Evolutionary conservation across 2,888 invertebrate genomes (phyloP), one percentile per base, ranked within the genome.

Genomic region (Pteria penguin): DNA sequence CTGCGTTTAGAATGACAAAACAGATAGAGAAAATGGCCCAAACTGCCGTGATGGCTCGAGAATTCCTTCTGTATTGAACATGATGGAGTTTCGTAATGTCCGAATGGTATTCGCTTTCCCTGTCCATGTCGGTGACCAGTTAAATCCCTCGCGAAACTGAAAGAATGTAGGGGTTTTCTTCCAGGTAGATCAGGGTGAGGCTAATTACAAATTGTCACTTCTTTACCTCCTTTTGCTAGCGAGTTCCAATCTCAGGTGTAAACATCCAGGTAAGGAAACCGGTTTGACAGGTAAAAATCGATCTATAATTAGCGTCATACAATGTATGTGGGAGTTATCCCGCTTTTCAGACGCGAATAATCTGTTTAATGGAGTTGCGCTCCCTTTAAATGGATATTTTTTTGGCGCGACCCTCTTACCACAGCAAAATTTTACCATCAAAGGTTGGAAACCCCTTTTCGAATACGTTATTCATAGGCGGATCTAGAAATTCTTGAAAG

Each of bases 11-110:
- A 90, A 99, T 97, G 82, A 97, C 97, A 92, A 97, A 98, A 93
- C 98, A 98, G 91, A 98, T 96, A 84, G 97, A 97, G 93, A 99
- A 98, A 91, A 99, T 96, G 80, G 96, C 98, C 99, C 99, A 99
- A 85, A 98, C 94, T 78, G 98, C 98, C 68, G 97, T 98, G 82
- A 99, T 97, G 66, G 98, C 98, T 74, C 92, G 86, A 63, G 93
- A 92, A 87, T 93, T 93, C 45, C 92, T 81, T 3, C 90, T 88
- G 81, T 93, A 93, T 68, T 89, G 89, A 26, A 83, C 85, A 81
- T 91, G 89, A 63, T 88, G 84, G 55, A 87, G 81, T 72, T 87
- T 85, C 4, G 87, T 88, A 70, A 88, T 81, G 61, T 88, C 87
- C n/a, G 85, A 84, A 67, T 84, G 80, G 70, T 85, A 85, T 55